A percentile compares a stretch with the other conserved stretches of the same genome.
phyloP scores from a whole-genome alignment of 2,797 vertebrate genomes.

The Microchirus variegatus region DNA sequence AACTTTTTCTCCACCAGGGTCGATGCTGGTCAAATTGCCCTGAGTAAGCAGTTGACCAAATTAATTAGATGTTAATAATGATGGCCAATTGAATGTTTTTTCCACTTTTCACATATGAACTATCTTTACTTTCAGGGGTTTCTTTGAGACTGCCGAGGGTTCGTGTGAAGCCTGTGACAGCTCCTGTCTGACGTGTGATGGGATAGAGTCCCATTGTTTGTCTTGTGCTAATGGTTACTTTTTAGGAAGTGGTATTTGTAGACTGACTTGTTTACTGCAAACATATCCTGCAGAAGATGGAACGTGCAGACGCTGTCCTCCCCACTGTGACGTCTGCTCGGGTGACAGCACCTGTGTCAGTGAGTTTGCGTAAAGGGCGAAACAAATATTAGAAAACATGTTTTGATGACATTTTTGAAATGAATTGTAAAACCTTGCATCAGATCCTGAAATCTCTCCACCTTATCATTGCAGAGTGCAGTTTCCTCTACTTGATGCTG shows the following conservation, averaged over 20 bases:
- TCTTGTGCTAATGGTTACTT: constrained; percentile 78
- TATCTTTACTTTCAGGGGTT: no score
- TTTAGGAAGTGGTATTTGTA: constrained; percentile 74
- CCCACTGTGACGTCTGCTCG: constrained; percentile 81
- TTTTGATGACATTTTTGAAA: not conserved
- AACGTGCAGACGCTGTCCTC: constrained; percentile 77
- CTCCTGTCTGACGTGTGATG: no score
- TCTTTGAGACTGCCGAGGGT: no score
- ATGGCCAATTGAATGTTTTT: no score
- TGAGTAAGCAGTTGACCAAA: constrained; percentile 74
- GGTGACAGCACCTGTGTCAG: constrained; percentile 78
- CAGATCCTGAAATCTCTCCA: not conserved
- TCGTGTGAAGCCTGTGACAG: no score
- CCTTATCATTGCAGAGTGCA: constrained; percentile 74
- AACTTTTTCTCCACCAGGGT: constrained; percentile 81
- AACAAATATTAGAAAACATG: not conserved
- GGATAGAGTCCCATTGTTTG: constrained; percentile 72
- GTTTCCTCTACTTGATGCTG: constrained; percentile 85
- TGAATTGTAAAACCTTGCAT: not conserved
- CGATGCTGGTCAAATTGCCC: constrained; percentile 83
- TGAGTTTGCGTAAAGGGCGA: constrained; percentile 52
- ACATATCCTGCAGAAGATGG: constrained; percentile 77
- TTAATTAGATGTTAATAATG: no score
- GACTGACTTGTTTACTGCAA: constrained; percentile 77
- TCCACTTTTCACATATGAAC: no score